Evolutionary conservation across 1,140 invertebrate genomes (phyloP).

Genomic region (Drosophila guanche): DNA sequence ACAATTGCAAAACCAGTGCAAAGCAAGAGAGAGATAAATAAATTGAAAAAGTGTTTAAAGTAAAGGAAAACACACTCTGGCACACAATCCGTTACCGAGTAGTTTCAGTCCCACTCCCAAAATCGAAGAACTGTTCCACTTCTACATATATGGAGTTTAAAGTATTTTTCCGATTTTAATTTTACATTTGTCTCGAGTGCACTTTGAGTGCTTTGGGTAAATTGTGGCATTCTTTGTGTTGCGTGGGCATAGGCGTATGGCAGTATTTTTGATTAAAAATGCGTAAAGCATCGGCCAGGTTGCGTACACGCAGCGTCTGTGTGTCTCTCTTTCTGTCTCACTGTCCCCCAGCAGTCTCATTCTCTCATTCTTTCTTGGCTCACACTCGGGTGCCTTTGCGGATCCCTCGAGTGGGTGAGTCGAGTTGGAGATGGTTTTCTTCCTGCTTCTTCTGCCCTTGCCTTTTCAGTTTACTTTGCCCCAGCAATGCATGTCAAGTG

Average conservation of each 20-base stretch:
- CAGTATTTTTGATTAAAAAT: slow-evolving; percentile 81
- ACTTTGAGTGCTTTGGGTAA: slow-evolving; percentile 57
- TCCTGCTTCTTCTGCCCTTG: slow-evolving; percentile 19
- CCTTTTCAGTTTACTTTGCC: slow-evolving; percentile 21
- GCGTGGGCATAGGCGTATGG: not conserved
- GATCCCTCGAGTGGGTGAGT: slow-evolving; percentile 18
- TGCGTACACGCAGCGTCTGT: slow-evolving; percentile 55
- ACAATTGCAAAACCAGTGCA: not conserved
- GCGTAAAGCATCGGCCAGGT: slow-evolving; percentile 63
- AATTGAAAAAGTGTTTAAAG: slow-evolving; percentile 7
- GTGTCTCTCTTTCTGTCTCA: slow-evolving; percentile 3
- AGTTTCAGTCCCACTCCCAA: not conserved
- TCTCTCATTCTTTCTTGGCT: slow-evolving; percentile 13
- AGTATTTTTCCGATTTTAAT: slow-evolving; percentile 18
- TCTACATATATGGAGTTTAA: not conserved
- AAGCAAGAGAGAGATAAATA: not conserved
- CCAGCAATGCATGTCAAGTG: slow-evolving; percentile 74
- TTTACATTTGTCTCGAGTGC: slow-evolving; percentile 49
- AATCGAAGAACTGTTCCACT: slow-evolving; percentile 1
- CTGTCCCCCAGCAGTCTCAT: not conserved
- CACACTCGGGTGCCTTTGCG: not conserved
- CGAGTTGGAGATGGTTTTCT: slow-evolving; percentile 14
- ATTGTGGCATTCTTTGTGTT: slow-evolving; percentile 62
- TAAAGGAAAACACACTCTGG: not conserved
- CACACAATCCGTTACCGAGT: not conserved